Evolutionary conservation across 2,113 vertebrate genomes (phyloP), one percentile per base, ranked within the genome.

Genomic region (Muntiacus muntjak): DNA sequence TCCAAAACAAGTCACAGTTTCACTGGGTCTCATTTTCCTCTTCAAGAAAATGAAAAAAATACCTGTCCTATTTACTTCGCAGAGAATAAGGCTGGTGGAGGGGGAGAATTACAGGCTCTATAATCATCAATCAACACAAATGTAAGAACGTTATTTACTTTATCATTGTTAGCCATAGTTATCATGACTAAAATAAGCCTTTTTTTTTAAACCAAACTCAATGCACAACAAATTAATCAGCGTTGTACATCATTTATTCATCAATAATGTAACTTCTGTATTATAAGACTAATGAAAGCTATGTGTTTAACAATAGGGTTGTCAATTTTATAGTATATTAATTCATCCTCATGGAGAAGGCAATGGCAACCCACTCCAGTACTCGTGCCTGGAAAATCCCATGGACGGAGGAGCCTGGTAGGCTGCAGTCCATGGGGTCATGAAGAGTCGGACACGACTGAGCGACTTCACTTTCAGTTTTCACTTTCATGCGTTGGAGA

Each of bases 251-350:
- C 91, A 94, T 54, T 85, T 26, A 54, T 33, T 87, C 30, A 50
- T 84, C 30, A 83, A 87, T 82, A 96, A 30, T 43, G 30, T 57
- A 87, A 94, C 36, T 78, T 30, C 67, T 82, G 55, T 10, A 84
- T 7, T 76, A 10, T 93, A 96, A 90, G 89, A 90, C 9, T 82
- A 93, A 91, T 25, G 90, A 76, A 83, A 93, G 87, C 55, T 17
- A 58, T 62, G 50, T 52, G 16, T 81, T 78, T 90, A 95, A 93
- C 30, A 93, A 9, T 67, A 86, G n/a, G 7, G 50, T 84, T 89
- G 19, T 57, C 85, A 93, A 95, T 95, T 87, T 90, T 36, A 93
- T 52, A 84, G 45, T 71, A 94, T 85, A 71, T 87, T 74, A 88
- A 93, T 79, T 36, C 11, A 92, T 36, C 87, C 45, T 90, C 50